Evolutionary conservation across 2,888 invertebrate genomes (phyloP).

Genomic region (Sepioteuthis lessoniana): DNA sequence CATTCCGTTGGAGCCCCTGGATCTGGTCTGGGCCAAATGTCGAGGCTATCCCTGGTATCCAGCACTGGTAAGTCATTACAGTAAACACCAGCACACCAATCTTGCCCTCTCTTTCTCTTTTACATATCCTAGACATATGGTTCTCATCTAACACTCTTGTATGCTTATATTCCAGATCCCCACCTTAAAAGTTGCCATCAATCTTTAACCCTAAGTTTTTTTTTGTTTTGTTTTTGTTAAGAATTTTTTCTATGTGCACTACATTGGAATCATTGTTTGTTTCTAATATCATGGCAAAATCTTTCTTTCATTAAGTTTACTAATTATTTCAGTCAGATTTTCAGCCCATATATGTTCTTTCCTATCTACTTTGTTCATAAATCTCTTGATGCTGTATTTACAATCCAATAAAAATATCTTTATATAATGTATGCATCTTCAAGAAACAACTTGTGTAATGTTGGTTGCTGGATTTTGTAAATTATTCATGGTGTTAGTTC

Average conservation of each 20-base stretch:
- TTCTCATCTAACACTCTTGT: constrained; percentile 6
- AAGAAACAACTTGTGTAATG: not conserved
- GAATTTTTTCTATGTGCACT: not conserved
- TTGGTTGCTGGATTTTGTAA: not conserved
- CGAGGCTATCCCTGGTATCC: constrained; percentile 98
- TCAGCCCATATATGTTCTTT: not conserved
- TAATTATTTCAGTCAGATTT: not conserved
- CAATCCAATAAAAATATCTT: not conserved
- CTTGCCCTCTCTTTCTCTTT: not conserved
- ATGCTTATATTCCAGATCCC: not conserved
- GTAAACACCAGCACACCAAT: not conserved
- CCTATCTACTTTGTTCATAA: not conserved
- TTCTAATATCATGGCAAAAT: not conserved
- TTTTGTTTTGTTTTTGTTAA: not conserved
- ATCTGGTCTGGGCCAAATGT: constrained; percentile 97
- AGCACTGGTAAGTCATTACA: constrained; percentile 80
- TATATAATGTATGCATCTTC: not conserved
- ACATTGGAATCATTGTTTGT: not conserved
- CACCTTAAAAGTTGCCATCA: not conserved
- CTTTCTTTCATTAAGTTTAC: not conserved
- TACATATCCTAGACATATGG: not conserved
- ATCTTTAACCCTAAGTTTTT: not conserved
- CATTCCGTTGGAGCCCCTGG: constrained; percentile 84
- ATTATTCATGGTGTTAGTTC: not conserved
- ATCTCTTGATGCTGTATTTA: not conserved